phyloP scores from a whole-genome alignment of 2,113 vertebrate genomes.

The Saguinus imperator region DNA sequence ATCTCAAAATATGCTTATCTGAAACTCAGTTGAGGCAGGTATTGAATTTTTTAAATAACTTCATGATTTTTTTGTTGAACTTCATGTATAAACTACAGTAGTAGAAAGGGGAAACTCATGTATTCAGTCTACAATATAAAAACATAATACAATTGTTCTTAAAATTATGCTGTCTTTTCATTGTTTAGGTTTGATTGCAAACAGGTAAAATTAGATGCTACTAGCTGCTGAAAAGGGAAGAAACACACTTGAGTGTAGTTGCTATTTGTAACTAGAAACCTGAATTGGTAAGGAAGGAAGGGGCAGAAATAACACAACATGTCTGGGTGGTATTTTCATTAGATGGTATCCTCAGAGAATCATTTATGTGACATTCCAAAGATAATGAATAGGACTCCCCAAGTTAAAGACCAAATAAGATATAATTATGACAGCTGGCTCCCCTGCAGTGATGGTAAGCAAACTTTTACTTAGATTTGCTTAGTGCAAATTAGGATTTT shows the following conservation, averaged over 20 bases:
- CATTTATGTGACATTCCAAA: constrained; percentile 58
- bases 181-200: background rate
- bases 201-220: background rate
- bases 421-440: constrained; percentile 55
- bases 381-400: constrained; percentile 62
- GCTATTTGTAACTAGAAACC: constrained; percentile 43
- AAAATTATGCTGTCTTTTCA: background rate
- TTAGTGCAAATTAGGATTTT: background rate
- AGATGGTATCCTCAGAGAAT: constrained; percentile 55
- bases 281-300: background rate
- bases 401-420: constrained; percentile 40
- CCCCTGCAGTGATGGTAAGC: constrained; percentile 33
- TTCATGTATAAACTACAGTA: background rate
- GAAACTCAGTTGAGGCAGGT: background rate
- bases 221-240: background rate
- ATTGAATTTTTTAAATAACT: background rate
- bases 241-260: background rate
- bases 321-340: constrained; percentile 64
- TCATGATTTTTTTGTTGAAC: background rate
- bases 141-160: background rate
- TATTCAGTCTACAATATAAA: background rate
- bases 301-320: constrained; percentile 47
- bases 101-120: background rate
- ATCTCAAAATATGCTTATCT: background rate
- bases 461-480: constrained; percentile 22